Conservation (phyloP, 2,113 vertebrate genomes). For the Clinocottus analis region DNA sequence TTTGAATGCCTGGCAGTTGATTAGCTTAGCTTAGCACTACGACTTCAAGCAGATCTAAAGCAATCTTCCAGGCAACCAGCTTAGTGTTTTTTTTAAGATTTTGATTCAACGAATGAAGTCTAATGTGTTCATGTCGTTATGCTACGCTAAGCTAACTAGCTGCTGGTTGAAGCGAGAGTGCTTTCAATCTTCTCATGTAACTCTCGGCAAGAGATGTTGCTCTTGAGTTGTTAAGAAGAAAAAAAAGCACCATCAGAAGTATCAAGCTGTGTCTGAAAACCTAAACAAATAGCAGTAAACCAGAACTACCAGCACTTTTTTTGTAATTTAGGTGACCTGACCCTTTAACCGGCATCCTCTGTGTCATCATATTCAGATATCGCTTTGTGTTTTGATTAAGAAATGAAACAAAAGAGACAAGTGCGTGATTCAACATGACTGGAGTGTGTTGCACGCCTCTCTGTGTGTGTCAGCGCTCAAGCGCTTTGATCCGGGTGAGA, state of each 20-base stretch:
- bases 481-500: slow-evolving; percentile 45
- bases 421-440: neutral
- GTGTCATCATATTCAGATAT: neutral
- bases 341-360: neutral
- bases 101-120: neutral
- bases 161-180: neutral
- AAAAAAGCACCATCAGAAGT: too few species aligned
- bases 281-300: neutral
- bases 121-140: neutral
- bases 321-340: slow-evolving; percentile 1
- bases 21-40: neutral
- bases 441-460: slow-evolving; percentile 17
- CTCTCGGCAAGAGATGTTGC: neutral
- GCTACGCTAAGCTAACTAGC: neutral
- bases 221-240: neutral
- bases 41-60: neutral
- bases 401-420: slow-evolving; percentile 21
- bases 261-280: neutral
- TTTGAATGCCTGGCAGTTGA: neutral
- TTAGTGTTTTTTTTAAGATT: neutral
- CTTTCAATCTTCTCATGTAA: neutral
- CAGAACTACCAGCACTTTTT: neutral
- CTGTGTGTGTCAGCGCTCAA: slow-evolving; percentile 18
- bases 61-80: neutral
- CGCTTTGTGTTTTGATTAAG: slow-evolving; percentile 2